Evolutionary conservation across 92 coral and sea anemone species (phyloP), one percentile per base, ranked within the genome.

Genomic region (Meandrina meandrites): DNA sequence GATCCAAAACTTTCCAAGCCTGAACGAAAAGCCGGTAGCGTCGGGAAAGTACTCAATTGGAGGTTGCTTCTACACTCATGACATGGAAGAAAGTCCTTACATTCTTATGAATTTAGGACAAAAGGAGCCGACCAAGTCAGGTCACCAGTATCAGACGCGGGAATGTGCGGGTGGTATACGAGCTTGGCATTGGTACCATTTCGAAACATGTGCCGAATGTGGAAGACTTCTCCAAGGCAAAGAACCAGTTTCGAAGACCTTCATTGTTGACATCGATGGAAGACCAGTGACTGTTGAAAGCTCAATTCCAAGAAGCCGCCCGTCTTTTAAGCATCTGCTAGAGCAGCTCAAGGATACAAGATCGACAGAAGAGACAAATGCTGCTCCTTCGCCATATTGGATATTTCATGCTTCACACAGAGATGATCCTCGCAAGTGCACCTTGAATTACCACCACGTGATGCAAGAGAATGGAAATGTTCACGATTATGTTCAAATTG

Each of bases 351-450:
- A 18, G n/a, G 18, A 32, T 8, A 78, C 35, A 13, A 7, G 27
- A 53, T 32, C 81, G 19, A 31, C 56, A 24, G 51, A 21, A 13
- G 13, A 18, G 15, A 1, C 79, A 27, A 62, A 24, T 28, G 47
- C 57, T 7, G 50, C 48, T 36, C 28, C 48, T 35, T 68, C 51
- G 53, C 67, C 56, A 35, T 88, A 77, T 78, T 88, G 91, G 91
- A 83, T 88, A 62, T 88, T 88, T 36, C 91, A 88, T 77, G 84
- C 91, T 24, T 88, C 91, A 16, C 91, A 88, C 68, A 78, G 91
- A 60, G 73, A 78, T 24, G 86, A 82, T 82, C 91, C 91, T 30
- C 67, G 80, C 54, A 83, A 88, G 69, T 87, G 90, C 57, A 57
- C 54, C 22, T 80, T 88, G 24, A 88, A 88, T 31, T 88, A 88